These are phyloP conservation scores for Pleuronectes platessa DNA, from an alignment of 2,113 vertebrate genomes.

Conservation along the genomic window DNA sequence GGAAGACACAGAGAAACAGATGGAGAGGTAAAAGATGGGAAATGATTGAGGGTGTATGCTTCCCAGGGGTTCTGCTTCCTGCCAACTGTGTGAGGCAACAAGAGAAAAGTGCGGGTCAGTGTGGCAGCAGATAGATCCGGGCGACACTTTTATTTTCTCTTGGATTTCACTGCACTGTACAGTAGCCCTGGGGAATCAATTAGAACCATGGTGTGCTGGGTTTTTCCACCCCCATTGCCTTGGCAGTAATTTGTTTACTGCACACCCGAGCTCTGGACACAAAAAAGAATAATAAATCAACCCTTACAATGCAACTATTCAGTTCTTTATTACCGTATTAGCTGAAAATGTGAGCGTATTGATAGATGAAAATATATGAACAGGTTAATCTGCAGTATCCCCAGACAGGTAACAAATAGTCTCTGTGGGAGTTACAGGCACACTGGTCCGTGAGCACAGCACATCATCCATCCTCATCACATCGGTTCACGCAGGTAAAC, in stretches of 20 bases:
- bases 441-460: not conserved
- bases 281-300: conserved; percentile 18
- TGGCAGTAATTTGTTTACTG: conserved; percentile 73
- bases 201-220: conserved; percentile 23
- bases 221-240: conserved; percentile 49
- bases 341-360: not conserved
- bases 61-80: conserved; percentile 9
- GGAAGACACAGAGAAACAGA: not conserved
- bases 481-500: conserved; percentile 7
- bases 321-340: conserved; percentile 2
- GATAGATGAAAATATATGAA: not conserved
- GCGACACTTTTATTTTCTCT: conserved; percentile 51
- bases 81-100: conserved; percentile 9
- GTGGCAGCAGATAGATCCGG: conserved; percentile 36
- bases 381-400: not conserved
- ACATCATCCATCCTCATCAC: not conserved
- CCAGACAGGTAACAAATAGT: not conserved
- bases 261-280: conserved; percentile 45
- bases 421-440: not conserved
- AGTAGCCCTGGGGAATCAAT: conserved; percentile 42
- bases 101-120: conserved; percentile 13
- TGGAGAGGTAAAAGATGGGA: not conserved
- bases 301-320: conserved; percentile 15
- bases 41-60: not conserved
- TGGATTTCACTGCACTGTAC: conserved; percentile 53